Evolutionary conservation across 2,113 vertebrate genomes (phyloP).

Genomic region (Callithrix jacchus): DNA sequence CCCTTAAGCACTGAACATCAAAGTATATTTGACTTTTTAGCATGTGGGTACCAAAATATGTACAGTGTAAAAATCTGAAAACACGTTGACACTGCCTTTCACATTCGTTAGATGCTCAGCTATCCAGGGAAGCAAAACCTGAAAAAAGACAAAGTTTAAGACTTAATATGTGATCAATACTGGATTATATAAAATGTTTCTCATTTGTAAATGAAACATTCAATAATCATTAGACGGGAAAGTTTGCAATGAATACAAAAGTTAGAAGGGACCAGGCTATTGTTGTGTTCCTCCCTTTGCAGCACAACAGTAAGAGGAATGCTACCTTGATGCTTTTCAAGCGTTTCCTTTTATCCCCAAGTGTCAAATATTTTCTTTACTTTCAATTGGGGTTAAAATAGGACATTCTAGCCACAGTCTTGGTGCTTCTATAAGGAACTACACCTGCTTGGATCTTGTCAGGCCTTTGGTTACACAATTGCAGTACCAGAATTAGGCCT

Average conservation of each 20-base stretch:
- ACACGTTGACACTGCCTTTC: not conserved
- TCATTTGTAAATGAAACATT: not conserved
- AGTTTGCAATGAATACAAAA: not conserved
- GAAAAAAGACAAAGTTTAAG: not conserved
- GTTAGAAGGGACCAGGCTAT: not conserved
- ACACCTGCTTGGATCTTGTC: not conserved
- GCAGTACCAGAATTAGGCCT: not conserved
- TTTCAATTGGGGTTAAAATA: not conserved
- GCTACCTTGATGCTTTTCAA: not conserved
- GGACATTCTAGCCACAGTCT: not conserved
- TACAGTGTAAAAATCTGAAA: not conserved
- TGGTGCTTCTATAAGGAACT: not conserved
- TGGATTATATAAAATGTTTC: not conserved
- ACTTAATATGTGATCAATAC: not conserved
- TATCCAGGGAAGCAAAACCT: slow-evolving; percentile 20
- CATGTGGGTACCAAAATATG: not conserved
- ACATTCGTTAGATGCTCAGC: not conserved
- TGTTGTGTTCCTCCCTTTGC: not conserved
- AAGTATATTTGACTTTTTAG: not conserved
- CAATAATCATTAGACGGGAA: not conserved
- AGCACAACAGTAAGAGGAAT: not conserved
- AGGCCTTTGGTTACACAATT: not conserved
- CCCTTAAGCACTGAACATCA: not conserved
- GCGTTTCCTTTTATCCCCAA: not conserved
- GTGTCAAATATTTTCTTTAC: not conserved